These are phyloP conservation scores for Coregonus clupeaformis DNA, from an alignment of 2,113 vertebrate genomes.

Conservation along the genomic window DNA sequence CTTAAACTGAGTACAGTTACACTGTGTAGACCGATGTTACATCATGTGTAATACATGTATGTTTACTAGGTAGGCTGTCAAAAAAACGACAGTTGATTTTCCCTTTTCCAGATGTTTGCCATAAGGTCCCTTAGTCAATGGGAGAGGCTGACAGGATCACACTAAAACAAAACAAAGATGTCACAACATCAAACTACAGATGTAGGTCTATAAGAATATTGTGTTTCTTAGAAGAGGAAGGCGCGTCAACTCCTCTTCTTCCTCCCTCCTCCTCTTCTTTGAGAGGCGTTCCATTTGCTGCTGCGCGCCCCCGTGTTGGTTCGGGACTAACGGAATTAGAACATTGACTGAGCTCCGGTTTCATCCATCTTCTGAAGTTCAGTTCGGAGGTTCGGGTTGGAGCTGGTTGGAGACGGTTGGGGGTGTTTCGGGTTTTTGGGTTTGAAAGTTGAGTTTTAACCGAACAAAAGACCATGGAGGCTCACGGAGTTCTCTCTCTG, in stretches of 20 bases:
- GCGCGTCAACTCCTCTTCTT: constrained; percentile 40
- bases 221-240: neutral
- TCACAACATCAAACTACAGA: no score
- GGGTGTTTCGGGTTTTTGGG: neutral
- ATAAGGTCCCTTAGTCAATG: no score
- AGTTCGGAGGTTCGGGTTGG: constrained; percentile 17
- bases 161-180: no score
- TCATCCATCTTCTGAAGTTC: constrained; percentile 40
- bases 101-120: no score
- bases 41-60: neutral
- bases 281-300: constrained; percentile 19
- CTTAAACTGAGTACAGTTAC: neutral
- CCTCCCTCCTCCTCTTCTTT: constrained; percentile 2
- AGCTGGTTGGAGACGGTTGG: constrained; percentile 21
- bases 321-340: constrained; percentile 39
- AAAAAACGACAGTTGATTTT: no score
- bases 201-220: neutral
- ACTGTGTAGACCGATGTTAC: neutral
- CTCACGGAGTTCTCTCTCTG: constrained; percentile 55
- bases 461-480: constrained; percentile 52
- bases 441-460: constrained; percentile 5
- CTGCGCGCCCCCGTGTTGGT: constrained; percentile 56
- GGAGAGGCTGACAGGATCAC: no score
- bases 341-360: constrained; percentile 30
- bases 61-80: no score